Evolutionary conservation across 2,888 invertebrate species (phyloP).

Genomic region (Megastigmus dorsalis): DNA sequence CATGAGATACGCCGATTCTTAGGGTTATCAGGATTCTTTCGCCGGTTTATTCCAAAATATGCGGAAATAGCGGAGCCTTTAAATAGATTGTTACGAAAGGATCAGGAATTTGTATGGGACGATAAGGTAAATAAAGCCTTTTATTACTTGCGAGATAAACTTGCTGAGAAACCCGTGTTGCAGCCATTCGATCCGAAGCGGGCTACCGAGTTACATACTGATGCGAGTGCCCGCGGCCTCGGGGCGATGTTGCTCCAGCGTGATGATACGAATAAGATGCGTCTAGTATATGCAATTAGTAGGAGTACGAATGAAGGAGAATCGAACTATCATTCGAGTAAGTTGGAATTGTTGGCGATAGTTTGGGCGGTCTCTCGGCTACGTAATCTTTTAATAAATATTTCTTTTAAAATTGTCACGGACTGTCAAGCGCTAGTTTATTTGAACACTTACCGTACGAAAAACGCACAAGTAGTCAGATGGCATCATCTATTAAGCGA

Average conservation of each 20-base stretch:
- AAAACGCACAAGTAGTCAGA: background rate
- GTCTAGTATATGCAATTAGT: slow-evolving; percentile 58
- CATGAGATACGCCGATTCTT: slow-evolving; percentile 41
- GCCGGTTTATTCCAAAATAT: slow-evolving; percentile 22
- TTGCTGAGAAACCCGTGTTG: background rate
- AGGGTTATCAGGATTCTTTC: slow-evolving; percentile 37
- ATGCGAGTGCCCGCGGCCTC: slow-evolving; percentile 51
- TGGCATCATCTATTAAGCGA: background rate
- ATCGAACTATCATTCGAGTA: slow-evolving; percentile 54
- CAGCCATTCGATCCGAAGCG: slow-evolving; percentile 29
- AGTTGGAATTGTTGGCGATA: slow-evolving; percentile 28
- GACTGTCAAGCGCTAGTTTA: background rate
- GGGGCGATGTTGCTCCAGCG: slow-evolving; percentile 51
- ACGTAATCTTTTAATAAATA: too few relatives aligned
- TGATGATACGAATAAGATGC: background rate
- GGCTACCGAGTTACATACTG: slow-evolving; percentile 51
- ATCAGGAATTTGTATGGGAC: background rate
- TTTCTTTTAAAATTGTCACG: background rate
- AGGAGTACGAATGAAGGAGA: slow-evolving; percentile 58
- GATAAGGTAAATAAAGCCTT: background rate
- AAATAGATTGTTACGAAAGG: background rate
- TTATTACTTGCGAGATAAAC: background rate
- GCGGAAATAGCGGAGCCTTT: slow-evolving; percentile 24
- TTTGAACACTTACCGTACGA: background rate
- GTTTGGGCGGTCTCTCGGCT: too few relatives aligned